phyloP scores from a whole-genome alignment of 2,113 vertebrate genomes.

The Megaptera novaeangliae region DNA sequence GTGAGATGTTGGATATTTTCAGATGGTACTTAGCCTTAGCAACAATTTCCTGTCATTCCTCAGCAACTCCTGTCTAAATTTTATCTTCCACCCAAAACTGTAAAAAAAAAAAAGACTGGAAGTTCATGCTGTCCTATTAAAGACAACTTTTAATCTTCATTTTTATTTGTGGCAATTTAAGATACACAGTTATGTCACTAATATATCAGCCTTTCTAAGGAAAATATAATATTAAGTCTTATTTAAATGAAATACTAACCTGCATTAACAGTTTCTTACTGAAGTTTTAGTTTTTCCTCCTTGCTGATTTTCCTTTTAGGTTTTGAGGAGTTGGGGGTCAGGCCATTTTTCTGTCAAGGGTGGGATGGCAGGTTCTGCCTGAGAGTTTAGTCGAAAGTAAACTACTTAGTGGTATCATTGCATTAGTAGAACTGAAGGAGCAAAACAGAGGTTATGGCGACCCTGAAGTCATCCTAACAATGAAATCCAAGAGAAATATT shows the following conservation, averaged over 20 bases:
- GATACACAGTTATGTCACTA: background rate
- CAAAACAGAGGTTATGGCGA: background rate
- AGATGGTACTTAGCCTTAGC: conserved; percentile 61
- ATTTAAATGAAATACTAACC: background rate
- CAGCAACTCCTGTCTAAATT: conserved; percentile 58
- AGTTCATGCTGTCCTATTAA: conserved; percentile 38
- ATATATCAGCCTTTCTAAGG: background rate
- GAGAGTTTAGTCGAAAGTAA: background rate
- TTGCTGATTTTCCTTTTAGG: background rate
- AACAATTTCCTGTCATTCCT: conserved; percentile 64
- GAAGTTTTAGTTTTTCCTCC: background rate
- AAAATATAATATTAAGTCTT: background rate
- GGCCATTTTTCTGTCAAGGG: background rate
- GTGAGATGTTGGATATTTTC: conserved; percentile 58
- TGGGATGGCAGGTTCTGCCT: background rate
- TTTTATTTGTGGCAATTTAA: conserved; percentile 16
- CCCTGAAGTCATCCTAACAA: background rate
- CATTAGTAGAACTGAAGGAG: background rate
- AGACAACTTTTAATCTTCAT: conserved; percentile 36
- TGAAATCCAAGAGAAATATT: background rate
- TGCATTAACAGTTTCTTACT: background rate
- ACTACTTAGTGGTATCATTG: background rate
- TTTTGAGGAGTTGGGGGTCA: background rate
- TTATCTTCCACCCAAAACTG: conserved; percentile 63
- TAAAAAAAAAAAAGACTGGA: conserved; percentile 58